A percentile compares a stretch with the other conserved stretches of the same genome.
These are phyloP conservation scores for Heterohyrax brucei DNA, from an alignment of 2,797 vertebrate genomes.

Conservation along the genomic window DNA sequence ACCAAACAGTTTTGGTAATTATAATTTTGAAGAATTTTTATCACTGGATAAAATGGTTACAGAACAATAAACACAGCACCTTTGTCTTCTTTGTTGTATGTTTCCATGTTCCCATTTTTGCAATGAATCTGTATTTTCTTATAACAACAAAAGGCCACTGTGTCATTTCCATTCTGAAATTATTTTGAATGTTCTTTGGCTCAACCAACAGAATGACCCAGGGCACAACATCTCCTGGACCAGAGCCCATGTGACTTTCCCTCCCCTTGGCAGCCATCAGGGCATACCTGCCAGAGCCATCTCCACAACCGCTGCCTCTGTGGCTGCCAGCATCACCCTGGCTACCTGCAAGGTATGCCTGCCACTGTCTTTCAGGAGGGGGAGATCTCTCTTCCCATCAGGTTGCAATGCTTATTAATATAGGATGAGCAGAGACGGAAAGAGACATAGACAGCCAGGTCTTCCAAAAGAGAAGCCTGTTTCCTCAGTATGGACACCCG, in stretches of 20 bases:
- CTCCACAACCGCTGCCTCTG: neutral
- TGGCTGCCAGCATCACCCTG: conserved; percentile 68
- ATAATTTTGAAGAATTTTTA: neutral
- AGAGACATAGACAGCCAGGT: neutral
- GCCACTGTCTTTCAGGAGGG: neutral
- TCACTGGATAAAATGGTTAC: conserved; percentile 22
- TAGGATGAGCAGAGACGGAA: conserved; percentile 40
- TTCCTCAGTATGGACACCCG: neutral
- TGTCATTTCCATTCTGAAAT: conserved; percentile 56
- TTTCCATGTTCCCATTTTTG: neutral
- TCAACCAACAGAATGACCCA: conserved; percentile 23
- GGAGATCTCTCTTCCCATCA: neutral
- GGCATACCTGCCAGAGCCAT: neutral
- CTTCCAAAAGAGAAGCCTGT: neutral
- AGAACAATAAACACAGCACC: neutral
- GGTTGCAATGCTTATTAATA: conserved; percentile 59
- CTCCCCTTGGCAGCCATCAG: neutral
- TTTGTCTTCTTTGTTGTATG: conserved; percentile 15
- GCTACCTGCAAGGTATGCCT: conserved; percentile 63
- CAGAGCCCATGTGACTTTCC: neutral
- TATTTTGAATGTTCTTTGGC: conserved; percentile 50
- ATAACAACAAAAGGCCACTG: neutral
- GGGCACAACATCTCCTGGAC: neutral
- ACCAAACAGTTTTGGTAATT: conserved; percentile 27
- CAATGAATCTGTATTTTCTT: conserved; percentile 4